These are phyloP conservation scores for Taurulus bubalis DNA, from an alignment of 2,113 vertebrate species.

Conservation along the genomic window DNA sequence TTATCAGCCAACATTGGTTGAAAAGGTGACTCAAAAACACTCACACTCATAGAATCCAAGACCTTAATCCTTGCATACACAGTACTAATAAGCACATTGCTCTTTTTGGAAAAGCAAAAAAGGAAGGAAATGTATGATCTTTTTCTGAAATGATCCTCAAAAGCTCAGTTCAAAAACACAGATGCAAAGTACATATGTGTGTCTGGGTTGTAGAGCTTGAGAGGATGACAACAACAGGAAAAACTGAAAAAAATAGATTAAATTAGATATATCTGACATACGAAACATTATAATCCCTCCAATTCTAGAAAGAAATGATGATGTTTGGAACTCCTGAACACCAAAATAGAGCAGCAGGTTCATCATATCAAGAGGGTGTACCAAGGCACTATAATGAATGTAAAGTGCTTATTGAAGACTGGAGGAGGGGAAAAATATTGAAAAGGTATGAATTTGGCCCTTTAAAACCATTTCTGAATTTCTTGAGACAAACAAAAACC, in stretches of 20 bases:
- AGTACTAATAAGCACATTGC: constrained; percentile 27
- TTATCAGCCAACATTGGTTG: constrained; percentile 56
- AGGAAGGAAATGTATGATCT: background rate
- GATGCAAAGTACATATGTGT: background rate
- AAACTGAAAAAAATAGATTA: constrained; percentile 15
- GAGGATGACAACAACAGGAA: constrained; percentile 23
- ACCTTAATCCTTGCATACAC: constrained; percentile 22
- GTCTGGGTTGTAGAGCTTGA: constrained; percentile 26
- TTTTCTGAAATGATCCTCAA: constrained; percentile 16
- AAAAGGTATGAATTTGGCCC: constrained; percentile 6
- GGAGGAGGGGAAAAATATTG: constrained; percentile 25
- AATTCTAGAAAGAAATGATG: background rate
- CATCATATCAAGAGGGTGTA: constrained; percentile 39
- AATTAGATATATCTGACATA: constrained; percentile 40
- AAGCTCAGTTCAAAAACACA: constrained; percentile 21
- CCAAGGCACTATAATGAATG: constrained; percentile 77
- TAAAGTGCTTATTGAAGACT: constrained; percentile 71
- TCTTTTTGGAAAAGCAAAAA: constrained; percentile 12
- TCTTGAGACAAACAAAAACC: constrained; percentile 48
- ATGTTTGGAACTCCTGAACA: constrained; percentile 27
- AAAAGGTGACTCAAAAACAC: constrained; percentile 9
- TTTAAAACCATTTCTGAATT: constrained; percentile 31
- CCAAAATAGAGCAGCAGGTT: constrained; percentile 37
- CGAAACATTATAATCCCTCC: background rate
- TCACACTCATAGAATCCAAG: constrained; percentile 6